A percentile compares a stretch with the other conserved stretches of the same genome.
Conservation (phyloP, 2,797 vertebrate genomes). For the Ibycter americanus region DNA sequence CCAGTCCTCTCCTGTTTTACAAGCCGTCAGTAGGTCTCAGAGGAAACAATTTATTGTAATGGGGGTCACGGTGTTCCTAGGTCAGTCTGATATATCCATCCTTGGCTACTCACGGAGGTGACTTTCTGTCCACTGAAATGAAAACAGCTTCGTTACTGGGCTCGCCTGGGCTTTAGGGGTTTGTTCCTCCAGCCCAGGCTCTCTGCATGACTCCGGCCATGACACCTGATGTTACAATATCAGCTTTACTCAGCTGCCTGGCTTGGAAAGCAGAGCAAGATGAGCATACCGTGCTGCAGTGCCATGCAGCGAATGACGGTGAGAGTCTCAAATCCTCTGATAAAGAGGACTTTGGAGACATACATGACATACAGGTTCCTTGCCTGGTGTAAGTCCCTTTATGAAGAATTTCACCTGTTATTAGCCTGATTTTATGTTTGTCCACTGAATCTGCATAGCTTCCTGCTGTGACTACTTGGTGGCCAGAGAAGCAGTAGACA, state of each 20-base stretch:
- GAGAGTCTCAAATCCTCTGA: not conserved
- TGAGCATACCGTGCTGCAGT: not conserved
- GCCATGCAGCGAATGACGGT: not conserved
- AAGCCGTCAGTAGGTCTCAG: not conserved
- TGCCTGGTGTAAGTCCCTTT: not conserved
- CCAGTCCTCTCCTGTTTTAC: not conserved
- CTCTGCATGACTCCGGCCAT: accelerated
- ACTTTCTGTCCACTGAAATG: not conserved
- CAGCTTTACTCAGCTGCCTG: not conserved
- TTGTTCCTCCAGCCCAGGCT: not conserved
- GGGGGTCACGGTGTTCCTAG: not conserved
- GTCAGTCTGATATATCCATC: not conserved
- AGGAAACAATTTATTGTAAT: not conserved
- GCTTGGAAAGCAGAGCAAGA: not conserved
- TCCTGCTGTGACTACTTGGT: not conserved
- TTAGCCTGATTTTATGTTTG: not conserved
- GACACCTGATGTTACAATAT: not conserved
- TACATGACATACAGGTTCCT: not conserved
- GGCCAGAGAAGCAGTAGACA: not conserved
- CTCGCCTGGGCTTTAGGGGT: not conserved
- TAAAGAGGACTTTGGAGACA: not conserved
- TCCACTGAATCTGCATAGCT: not conserved
- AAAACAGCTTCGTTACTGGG: not conserved
- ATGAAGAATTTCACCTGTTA: not conserved
- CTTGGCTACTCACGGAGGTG: not conserved